These are phyloP conservation scores for Chrysemys picta DNA, from an alignment of 2,113 vertebrate genomes.

Conservation along the genomic window DNA sequence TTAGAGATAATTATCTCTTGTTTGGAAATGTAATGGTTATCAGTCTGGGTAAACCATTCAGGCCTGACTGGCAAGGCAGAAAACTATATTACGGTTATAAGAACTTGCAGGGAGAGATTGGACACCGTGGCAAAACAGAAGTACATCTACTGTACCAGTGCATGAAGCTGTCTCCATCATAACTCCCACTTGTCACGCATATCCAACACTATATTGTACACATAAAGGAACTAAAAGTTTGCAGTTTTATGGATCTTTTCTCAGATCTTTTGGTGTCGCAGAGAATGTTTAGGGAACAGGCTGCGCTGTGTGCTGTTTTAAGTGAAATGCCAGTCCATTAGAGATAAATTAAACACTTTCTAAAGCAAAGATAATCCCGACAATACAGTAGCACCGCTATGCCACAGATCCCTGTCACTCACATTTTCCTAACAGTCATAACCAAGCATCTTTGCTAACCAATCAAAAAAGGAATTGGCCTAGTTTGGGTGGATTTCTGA, in stretches of 20 bases:
- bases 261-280: neutral
- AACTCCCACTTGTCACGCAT: accelerated
- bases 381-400: neutral
- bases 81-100: neutral
- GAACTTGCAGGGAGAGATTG: neutral
- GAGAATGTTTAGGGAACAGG: accelerated
- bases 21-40: neutral
- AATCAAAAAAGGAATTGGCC: neutral
- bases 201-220: accelerated
- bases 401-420: neutral
- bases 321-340: neutral
- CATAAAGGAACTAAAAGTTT: neutral
- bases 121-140: accelerated
- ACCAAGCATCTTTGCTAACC: neutral
- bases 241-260: accelerated
- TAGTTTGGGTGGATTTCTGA: accelerated
- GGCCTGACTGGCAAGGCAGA: accelerated
- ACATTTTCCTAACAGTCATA: neutral
- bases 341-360: accelerated
- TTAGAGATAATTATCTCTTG: neutral
- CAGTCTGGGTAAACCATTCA: neutral
- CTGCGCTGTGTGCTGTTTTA: accelerated
- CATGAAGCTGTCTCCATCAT: accelerated
- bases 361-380: neutral
- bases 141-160: accelerated